phyloP scores from a whole-genome alignment of 2,797 vertebrate genomes.

The Mallotus villosus region DNA sequence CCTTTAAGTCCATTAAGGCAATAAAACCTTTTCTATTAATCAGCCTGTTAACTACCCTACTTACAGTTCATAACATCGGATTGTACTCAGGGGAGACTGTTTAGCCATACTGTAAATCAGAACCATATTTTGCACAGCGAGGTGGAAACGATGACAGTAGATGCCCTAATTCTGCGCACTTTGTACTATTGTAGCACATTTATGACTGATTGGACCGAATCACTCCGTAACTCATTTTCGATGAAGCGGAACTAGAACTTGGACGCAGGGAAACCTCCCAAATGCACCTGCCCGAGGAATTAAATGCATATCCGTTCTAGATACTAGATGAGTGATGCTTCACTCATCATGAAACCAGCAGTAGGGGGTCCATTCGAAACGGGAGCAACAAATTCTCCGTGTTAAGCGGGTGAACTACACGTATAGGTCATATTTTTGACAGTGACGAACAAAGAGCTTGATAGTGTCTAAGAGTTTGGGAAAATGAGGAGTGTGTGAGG shows the following conservation, averaged over 20 bases:
- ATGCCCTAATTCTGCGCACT: slow-evolving; percentile 12
- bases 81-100: slow-evolving; percentile 37
- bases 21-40: slow-evolving; percentile 45
- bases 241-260: neutral
- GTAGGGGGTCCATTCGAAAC: neutral
- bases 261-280: too few relatives aligned
- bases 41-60: slow-evolving; percentile 38
- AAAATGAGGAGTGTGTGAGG: slow-evolving; percentile 52
- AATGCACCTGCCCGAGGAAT: too few relatives aligned
- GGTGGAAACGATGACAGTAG: slow-evolving; percentile 10
- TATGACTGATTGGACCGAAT: neutral
- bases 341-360: too few relatives aligned
- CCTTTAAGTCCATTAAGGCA: slow-evolving; percentile 47
- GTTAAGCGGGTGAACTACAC: neutral
- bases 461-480: slow-evolving; percentile 29
- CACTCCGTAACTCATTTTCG: neutral
- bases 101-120: slow-evolving; percentile 39
- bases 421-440: slow-evolving; percentile 10
- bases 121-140: slow-evolving; percentile 18
- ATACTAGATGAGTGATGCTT: neutral
- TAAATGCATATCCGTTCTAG: neutral
- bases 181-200: neutral
- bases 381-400: neutral
- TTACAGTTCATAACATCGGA: slow-evolving; percentile 35
- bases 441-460: slow-evolving; percentile 24